Base-by-base conservation (phyloP, 2,888 invertebrate species). In the Pammene fasciana region DNA sequence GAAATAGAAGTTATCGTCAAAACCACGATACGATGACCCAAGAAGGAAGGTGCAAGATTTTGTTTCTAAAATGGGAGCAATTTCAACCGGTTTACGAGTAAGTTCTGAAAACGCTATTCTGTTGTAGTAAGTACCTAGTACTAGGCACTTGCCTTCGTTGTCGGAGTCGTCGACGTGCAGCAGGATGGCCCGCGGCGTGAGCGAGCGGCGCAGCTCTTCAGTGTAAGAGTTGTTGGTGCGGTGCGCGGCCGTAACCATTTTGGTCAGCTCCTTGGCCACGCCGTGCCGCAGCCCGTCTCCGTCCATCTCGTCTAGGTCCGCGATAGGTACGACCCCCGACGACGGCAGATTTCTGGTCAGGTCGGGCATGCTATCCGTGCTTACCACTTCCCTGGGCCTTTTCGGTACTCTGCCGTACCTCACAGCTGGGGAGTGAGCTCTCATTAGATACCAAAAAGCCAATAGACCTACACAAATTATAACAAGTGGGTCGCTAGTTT, bases 371-470 rank as follows among this genome's bases (percentile, higher is more conserved):
- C 71, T 77, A 38, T 88, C 85, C n/a, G 77, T 73, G 64, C 73
- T 76, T 10, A 76, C 72, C 1, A 78, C 72, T 87, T 98, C 98
- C 78, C 98, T 94, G 71, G 97, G 95, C 79, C 98, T 94, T 90
- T 99, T 99, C 74, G 99, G 99, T 78, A 98, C 98, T 75, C 99
- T 95, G 76, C 99, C 99, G 94, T 99, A 99, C 85, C 99, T 94
- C 75, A 99, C 99, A 84, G 98, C 98, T 98, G 93, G 55, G 90
- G 90, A 75, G 79, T 75, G 72, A 80, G 72, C 68, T 67, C 70
- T 74, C 74, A 75, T 80, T 75, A 72, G 61, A 66, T 45, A 56
- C 54, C 57, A 68, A 41, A 50, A 60, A 60, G 46, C 60, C 60
- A 61, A 48, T 61, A 18, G 48, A 34, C 34, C 11, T 14, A 48